Base-by-base conservation (phyloP, 2,888 invertebrate species). In the Thecophora atra region DNA sequence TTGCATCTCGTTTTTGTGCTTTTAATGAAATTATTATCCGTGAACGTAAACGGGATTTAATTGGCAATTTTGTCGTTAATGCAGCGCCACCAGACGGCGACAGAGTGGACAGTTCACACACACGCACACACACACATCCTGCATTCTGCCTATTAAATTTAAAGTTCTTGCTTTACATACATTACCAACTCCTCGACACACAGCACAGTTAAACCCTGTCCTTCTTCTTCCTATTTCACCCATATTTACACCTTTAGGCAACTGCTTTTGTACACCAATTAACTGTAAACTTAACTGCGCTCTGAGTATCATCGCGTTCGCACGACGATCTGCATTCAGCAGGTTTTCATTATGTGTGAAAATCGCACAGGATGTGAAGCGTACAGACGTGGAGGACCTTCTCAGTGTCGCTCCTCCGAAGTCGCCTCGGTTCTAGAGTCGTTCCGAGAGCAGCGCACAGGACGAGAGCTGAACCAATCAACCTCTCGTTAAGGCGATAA, bases 11-110 rank as follows among this genome's bases (percentile, higher is more conserved):
- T 62, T 72, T 71, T 71, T 62, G 24, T 71, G 58, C 68, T 72
- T 76, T 76, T 75, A 76, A 75, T 75, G 75, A 76, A 77, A 77
- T 77, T 77, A 77, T 77, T 74, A 77, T 76, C 73, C 73, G 73
- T 73, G 76, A 73, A 74, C 74, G 75, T 76, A 75, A 76, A 72
- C 75, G 75, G 67, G 73, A 75, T 74, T 77, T 77, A 77, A 77
- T 77, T 77, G 77, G 74, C 77, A 76, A 77, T 77, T 76, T 74
- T 30, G 68, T 66, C 70, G 72, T 56, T 76, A 74, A 74, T 76
- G 73, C 74, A 74, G 42, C 42, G 67, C 44, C 63, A 24, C 44
- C 24, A 21, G 19, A 28, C 56, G 74, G 72, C 63, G 67, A 42
- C 6, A 17, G 47, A 47, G n/a, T 47, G 47, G n/a, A 47, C 47